Evolutionary conservation across 2,888 invertebrate genomes (phyloP), one percentile per base, ranked within the genome.

Genomic region (Deladenus siricidicola): DNA sequence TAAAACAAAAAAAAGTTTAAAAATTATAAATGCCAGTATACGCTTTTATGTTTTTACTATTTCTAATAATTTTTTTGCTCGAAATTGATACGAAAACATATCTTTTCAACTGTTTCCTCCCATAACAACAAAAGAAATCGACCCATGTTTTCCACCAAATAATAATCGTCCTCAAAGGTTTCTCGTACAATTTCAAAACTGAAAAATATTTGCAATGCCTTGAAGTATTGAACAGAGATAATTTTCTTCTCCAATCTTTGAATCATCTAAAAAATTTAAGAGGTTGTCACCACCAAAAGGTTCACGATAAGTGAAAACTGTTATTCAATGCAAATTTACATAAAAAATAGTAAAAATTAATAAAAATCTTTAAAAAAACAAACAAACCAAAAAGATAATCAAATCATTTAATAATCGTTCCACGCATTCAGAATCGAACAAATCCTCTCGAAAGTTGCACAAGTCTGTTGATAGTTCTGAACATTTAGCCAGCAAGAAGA

Each of bases 201-300:
- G 30, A 69, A 71, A 34, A 69, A 64, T 19, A 56, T 42, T 6
- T 54, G 30, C 23, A 68, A 28, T 8, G 68, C 69, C 21, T 24
- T 42, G 58, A 56, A 70, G 48, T 56, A 68, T 29, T 70, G 63
- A 17, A n/a, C 10, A 44, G 43, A 10, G 4, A 55, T 4, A 3
- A 23, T 44, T 44, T 42, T 55, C n/a, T 53, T 53, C 19, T 53
- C 53, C 8, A 53, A 19, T 23, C 24, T 53, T 42, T 44, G n/a
- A 8, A 47, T 34, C 28, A 61, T 44, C 26, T 28, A 60, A 56
- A 56, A 28, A 30, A 14, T 1, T 8, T n/a, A 51, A n/a, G n/a
- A n/a, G n/a, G n/a, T n/a, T 34, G 14, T 34, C 39, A 34, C 14
- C 39, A 34, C 14, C 6, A 10, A 34, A 34, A 34, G 14, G n/a